Conservation (phyloP, 2,888 invertebrate genomes). For the Nomada lathburiana region DNA sequence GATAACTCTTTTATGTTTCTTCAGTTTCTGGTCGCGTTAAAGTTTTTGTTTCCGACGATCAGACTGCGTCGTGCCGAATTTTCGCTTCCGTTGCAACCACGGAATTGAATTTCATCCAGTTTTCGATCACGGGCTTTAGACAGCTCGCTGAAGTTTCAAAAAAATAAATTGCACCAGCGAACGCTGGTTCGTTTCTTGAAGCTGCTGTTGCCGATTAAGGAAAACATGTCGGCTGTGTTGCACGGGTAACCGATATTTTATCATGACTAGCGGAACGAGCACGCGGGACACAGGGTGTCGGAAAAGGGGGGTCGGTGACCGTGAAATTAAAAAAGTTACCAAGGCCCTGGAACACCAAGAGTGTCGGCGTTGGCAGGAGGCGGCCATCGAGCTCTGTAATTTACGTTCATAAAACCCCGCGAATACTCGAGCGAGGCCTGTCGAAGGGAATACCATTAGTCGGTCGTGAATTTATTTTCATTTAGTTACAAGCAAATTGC, state of each 20-base stretch:
- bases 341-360: constrained; percentile 71
- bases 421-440: constrained; percentile 66
- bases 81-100: not conserved
- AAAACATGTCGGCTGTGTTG: too few relatives aligned
- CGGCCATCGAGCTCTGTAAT: constrained; percentile 83
- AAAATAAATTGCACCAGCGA: too few relatives aligned
- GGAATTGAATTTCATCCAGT: not conserved
- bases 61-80: constrained; percentile 9
- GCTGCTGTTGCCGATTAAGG: too few relatives aligned
- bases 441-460: constrained; percentile 74
- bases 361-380: constrained; percentile 80
- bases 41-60: constrained; percentile 19
- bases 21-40: constrained; percentile 67
- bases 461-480: constrained; percentile 82
- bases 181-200: too few relatives aligned
- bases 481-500: constrained; percentile 81
- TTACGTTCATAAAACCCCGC: constrained; percentile 82
- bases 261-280: constrained; percentile 1
- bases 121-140: not conserved
- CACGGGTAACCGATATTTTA: constrained; percentile 2
- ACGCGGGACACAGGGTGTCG: not conserved
- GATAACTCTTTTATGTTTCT: constrained; percentile 75
- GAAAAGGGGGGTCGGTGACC: constrained; percentile 51
- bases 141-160: too few relatives aligned
- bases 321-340: constrained; percentile 77